Base-by-base conservation (phyloP, 1,140 invertebrate genomes). In the Drosophila bipectinata region DNA sequence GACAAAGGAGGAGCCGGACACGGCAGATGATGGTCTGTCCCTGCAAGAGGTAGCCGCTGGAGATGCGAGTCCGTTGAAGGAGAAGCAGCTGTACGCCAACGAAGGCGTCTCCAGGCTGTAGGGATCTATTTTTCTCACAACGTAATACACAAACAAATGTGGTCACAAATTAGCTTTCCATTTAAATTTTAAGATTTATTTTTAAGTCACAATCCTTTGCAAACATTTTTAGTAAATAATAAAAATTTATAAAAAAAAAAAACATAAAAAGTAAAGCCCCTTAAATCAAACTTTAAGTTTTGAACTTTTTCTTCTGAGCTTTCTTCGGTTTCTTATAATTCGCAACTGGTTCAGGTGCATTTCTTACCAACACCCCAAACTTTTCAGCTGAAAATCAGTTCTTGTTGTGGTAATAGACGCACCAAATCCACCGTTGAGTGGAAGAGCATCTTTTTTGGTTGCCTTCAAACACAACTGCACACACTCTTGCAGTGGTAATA, bases 61-160 rank as follows among this genome's bases (percentile, higher is more conserved):
- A 0, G 30, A 21, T 7, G 2, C 15, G 0, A 48, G 4, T 30
- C 30, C 44, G 0, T 26, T 30, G 0, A 66, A 73, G 24, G 64
- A 73, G 37, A 44, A 59, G 6, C 60, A 78, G 48, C 51, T 88
- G 8, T 87, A 91, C 68, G 79, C 79, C 21, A 91, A 91, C 45
- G 89, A 91, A 32, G 81, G 73, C 2, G 49, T 91, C 4, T 91
- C 89, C 9, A 68, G 89, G n/a, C 83, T 91, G 6, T 91, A 64
- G 52, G 21, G 9, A 15, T 7, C 4, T 9, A 24, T 18, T 6
- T 14, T 10, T 4, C 2, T 4, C 5, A 1, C n/a, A 24, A 14
- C 37, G 28, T 5, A 18, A 10, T 18, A 30, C 51, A 47, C 30
- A 47, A 62, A 45, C 1, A 2, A 21, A 37, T 12, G 10, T 44